Evolutionary conservation across 2,113 vertebrate genomes (phyloP), one percentile per base, ranked within the genome.

Genomic region (Tinamus guttatus): DNA sequence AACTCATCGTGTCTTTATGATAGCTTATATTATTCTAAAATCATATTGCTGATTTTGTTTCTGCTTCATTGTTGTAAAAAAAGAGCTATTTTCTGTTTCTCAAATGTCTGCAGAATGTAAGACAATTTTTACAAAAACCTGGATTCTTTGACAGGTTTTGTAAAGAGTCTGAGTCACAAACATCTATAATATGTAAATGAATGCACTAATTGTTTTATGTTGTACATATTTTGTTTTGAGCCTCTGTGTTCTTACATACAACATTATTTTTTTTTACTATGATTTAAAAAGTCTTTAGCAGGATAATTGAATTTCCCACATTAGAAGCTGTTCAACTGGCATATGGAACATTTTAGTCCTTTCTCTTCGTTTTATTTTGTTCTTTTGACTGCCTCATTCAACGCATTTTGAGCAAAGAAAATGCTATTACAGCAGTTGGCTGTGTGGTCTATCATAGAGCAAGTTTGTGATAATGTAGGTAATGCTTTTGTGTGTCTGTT

Each of bases 1-100:
- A 97, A 97, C 62, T 93, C 67, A 89, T 84, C 63, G 24, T 90
- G 25, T 92, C 28, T 96, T 94, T 96, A 78, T 90, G 82, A 84
- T 32, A 93, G 96, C 78, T 9, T 90, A n/a, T 43, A 19, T 79
- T 71, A 54, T 69, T 95, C 38, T 87, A 64, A 92, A 91, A 65
- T 89, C 18, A 41, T 88, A 11, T 75, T 65, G 20, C 10, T 81
- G 4, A 93, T 19, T 94, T 93, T 93, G 19, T 3, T 52, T 94
- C 81, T 87, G 24, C 56, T 86, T 85, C 60, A 64, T 69, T 81
- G 13, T 15, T 89, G 45, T 74, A 54, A 38, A 90, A 32, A 91
- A 75, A 41, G 5, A 77, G 30, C 1, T 14, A 22, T 32, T 34
- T 69, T 21, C 25, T 85, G 6, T 93, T 70, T 89, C 36, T 78